Evolutionary conservation across 2,113 vertebrate species (phyloP), one percentile per base, ranked within the genome.

Genomic region (Poeciliopsis prolifica): DNA sequence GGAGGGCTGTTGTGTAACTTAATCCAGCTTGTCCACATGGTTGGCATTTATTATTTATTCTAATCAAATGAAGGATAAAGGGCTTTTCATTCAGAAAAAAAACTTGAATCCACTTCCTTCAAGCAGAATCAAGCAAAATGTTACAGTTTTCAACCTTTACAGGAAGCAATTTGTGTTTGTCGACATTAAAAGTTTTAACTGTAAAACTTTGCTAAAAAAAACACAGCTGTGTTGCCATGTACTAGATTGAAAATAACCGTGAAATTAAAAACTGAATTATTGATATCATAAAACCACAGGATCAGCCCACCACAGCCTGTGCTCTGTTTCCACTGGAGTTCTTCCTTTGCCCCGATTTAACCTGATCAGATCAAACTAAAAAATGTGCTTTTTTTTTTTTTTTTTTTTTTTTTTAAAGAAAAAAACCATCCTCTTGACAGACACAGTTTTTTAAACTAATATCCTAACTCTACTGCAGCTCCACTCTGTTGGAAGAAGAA

Each of bases 41-140:
- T n/a, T 31, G 42, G 4, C 22, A 26, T 42, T 29, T 44, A 33
- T 68, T 68, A 75, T 61, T 68, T 30, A 62, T 60, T 74, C 17
- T n/a, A 40, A 29, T 37, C 51, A 66, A 37, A 9, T 28, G 5
- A 74, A 42, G 17, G 29, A 40, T n/a, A 67, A n/a, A 67, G 40
- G 19, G 24, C 2, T n/a, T 74, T 33, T 33, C 15, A 22, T 1
- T 33, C 19, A 33, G n/a, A 33, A 33, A 64, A 33, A 33, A 64
- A 22, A 9, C 19, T 31, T 64, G 24, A 31, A 24, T 17, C 19
- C 31, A 3, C 19, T 30, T 30, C 30, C 14, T 17, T 64, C 6
- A 9, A 19, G 11, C 12, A 63, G 28, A 15, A 63, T 30, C 13
- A 30, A 35, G 31, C 2, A 24, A 54, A 54, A 54, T 54, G 48